Evolutionary conservation across 2,888 invertebrate genomes (phyloP).

Genomic region (Cryptus armator): DNA sequence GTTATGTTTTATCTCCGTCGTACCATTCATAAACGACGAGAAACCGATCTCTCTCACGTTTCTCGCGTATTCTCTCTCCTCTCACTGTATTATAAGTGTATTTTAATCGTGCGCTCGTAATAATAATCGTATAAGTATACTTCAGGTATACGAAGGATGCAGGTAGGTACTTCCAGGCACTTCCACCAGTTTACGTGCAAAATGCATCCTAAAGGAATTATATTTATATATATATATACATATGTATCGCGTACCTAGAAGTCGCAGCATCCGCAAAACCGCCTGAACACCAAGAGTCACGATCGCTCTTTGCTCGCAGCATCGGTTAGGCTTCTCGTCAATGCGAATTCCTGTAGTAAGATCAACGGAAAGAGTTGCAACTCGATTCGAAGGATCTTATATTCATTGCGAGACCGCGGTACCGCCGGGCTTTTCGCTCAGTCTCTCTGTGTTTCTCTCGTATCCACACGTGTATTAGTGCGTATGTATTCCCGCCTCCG

Average conservation of each 20-base stretch:
- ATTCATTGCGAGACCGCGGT: constrained; percentile 4
- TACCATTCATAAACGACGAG: constrained; percentile 53
- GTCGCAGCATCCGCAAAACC: constrained; percentile 61
- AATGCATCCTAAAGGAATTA: constrained; percentile 41
- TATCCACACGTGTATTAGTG: neutral
- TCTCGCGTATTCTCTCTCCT: neutral
- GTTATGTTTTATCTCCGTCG: constrained; percentile 27
- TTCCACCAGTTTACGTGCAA: constrained; percentile 18
- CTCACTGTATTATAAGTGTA: constrained; percentile 13
- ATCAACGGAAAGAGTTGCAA: constrained; percentile 35
- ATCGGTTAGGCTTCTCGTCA: constrained; percentile 47
- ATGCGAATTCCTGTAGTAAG: constrained; percentile 11
- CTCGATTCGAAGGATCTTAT: constrained; percentile 18
- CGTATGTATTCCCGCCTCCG: constrained; percentile 61
- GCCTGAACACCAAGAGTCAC: constrained; percentile 64
- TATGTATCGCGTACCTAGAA: constrained; percentile 32
- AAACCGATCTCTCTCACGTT: constrained; percentile 36
- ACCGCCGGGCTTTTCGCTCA: constrained; percentile 26
- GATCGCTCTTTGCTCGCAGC: constrained; percentile 66
- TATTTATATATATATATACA: constrained; percentile 7
- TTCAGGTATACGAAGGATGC: neutral
- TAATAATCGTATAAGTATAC: constrained; percentile 52
- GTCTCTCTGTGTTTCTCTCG: neutral
- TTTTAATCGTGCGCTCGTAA: constrained; percentile 61
- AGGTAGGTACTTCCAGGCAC: neutral